A percentile compares a stretch with the other conserved stretches of the same genome.
These are phyloP conservation scores for Acyrthosiphon pisum DNA, from an alignment of 1,140 invertebrate genomes.

Conservation along the genomic window DNA sequence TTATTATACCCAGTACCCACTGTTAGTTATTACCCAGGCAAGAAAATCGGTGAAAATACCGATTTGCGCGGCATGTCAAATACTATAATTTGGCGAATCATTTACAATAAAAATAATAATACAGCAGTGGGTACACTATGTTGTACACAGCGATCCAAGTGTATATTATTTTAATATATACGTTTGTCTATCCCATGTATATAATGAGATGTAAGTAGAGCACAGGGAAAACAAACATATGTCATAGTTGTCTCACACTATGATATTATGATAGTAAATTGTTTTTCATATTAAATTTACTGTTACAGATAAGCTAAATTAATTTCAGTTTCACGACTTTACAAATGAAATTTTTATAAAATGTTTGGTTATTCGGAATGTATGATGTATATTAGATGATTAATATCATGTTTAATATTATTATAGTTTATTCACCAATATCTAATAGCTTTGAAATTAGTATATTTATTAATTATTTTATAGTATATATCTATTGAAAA, in stretches of 20 bases:
- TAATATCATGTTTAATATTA: too few relatives aligned
- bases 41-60: conserved; percentile 20
- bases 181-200: not conserved
- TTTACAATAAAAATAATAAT: not conserved
- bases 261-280: not conserved
- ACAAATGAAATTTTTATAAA: not conserved
- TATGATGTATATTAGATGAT: too few relatives aligned
- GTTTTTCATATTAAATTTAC: not conserved
- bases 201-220: not conserved
- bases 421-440: too few relatives aligned
- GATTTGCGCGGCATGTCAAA: not conserved
- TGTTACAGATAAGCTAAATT: not conserved
- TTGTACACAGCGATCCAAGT: not conserved
- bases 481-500: too few relatives aligned
- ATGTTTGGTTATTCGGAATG: not conserved
- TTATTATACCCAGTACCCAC: not conserved
- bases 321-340: not conserved
- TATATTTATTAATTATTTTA: too few relatives aligned
- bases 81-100: not conserved
- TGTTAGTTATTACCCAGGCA: not conserved
- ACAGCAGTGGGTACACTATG: not conserved
- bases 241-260: not conserved
- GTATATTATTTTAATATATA: not conserved
- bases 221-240: not conserved
- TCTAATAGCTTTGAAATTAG: too few relatives aligned